Evolutionary conservation across 2,797 vertebrate species (phyloP), one percentile per base, ranked within the genome.

Genomic region (Eulemur rubriventer): DNA sequence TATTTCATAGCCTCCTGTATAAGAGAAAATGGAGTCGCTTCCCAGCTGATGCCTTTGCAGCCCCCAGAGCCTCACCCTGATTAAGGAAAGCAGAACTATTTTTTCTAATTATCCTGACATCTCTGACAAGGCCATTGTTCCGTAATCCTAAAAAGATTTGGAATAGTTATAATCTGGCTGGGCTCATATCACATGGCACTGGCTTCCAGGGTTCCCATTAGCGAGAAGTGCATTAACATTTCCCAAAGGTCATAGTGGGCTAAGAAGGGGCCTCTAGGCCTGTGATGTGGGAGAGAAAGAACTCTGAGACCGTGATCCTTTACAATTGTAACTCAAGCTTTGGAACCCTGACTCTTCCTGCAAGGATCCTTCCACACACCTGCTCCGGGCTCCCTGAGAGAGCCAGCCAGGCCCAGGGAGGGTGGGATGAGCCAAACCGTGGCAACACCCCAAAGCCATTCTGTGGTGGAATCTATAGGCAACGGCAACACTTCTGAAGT

Each of bases 111-210:
- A 91, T 75, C 67, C 38, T 82, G 76, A 63, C 46, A 79, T 50
- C 95, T 88, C 95, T 55, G 33, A 90, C 91, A 95, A 95, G 75
- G 81, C 80, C 84, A 65, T 88, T 92, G 67, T 93, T 95, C 24
- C 35, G 92, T 89, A 95, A 90, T 63, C n/a, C 91, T 57, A 52
- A 33, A 59, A 46, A 80, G 88, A 89, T 67, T 89, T 63, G 76
- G 78, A 84, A 24, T n/a, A 6, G 18, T 81, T 92, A 65, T 95
- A 50, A 92, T 90, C 93, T 41, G 41, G 50, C 59, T 70, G 43
- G 63, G 46, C 30, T 75, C 65, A 67, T 14, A n/a, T 93, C 55
- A 79, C 72, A 65, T 33, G 55, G 43, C 7, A 20, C 22, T 38
- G 48, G 28, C 46, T 94, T 94, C 92, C 61, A 24, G 55, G 28